Evolutionary conservation across 2,888 invertebrate species (phyloP).

Genomic region (Mechanitis mazaeus): DNA sequence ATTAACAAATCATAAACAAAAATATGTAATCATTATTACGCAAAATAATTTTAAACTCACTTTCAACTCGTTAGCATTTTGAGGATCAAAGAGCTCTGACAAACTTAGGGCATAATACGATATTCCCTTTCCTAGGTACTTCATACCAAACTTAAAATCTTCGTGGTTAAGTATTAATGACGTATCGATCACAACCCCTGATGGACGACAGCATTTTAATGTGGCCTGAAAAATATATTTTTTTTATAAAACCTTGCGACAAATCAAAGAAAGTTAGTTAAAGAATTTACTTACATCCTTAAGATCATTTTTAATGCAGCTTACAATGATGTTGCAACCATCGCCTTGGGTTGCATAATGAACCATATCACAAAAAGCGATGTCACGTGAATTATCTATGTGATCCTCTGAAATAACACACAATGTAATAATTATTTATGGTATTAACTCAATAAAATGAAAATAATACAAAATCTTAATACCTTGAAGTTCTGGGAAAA

Average conservation of each 20-base stretch:
- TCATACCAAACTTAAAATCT: conserved; percentile 29
- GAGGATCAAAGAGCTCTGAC: conserved; percentile 19
- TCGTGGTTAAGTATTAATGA: conserved; percentile 25
- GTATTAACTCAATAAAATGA: too few species aligned
- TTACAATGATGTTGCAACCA: conserved; percentile 47
- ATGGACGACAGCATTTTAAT: conserved; percentile 21
- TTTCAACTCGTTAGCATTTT: conserved; percentile 22
- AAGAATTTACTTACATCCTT: conserved; percentile 42
- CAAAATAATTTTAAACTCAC: conserved; percentile 16
- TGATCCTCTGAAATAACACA: conserved; percentile 41
- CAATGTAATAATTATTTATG: neutral
- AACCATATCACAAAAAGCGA: conserved; percentile 47
- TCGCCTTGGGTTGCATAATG: conserved; percentile 37
- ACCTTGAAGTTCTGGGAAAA: conserved; percentile 48
- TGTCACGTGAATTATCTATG: conserved; percentile 52
- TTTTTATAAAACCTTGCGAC: neutral
- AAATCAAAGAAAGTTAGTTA: neutral
- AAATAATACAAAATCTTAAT: neutral
- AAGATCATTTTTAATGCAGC: conserved; percentile 39
- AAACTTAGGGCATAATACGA: conserved; percentile 26
- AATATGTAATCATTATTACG: too few species aligned
- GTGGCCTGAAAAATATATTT: conserved; percentile 23
- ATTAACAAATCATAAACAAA: too few species aligned
- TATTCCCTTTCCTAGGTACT: conserved; percentile 21
- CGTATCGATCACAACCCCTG: conserved; percentile 25